Conservation (phyloP, 2,888 invertebrate species). For the Tiliacea citrago region DNA sequence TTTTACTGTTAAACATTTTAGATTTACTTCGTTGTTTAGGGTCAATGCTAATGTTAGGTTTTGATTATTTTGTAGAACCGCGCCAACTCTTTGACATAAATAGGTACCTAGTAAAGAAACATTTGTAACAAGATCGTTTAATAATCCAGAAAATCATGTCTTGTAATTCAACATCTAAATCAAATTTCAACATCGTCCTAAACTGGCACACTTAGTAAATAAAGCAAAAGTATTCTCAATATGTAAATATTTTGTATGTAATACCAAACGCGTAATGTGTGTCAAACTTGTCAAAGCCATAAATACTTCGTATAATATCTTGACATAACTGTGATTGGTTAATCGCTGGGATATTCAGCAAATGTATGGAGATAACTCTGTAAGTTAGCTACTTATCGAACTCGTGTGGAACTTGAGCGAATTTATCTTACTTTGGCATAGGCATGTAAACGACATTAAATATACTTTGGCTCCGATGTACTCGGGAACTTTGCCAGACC, state of each 20-base stretch:
- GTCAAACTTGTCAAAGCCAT: slow-evolving; percentile 61
- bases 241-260: slow-evolving; percentile 55
- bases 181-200: slow-evolving; percentile 15
- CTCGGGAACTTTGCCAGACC: slow-evolving; percentile 53
- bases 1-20: not conserved
- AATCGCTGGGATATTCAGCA: slow-evolving; percentile 66
- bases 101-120: not conserved
- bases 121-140: not conserved
- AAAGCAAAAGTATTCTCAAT: slow-evolving; percentile 44
- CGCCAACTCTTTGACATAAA: slow-evolving; percentile 2
- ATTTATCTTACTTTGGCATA: slow-evolving; percentile 72
- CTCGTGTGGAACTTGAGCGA: slow-evolving; percentile 68
- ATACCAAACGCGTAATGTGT: slow-evolving; percentile 47
- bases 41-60: not conserved
- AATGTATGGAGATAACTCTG: slow-evolving; percentile 69
- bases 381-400: slow-evolving; percentile 73
- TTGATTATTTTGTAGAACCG: slow-evolving; percentile 6
- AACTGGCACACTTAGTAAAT: slow-evolving; percentile 36
- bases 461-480: slow-evolving; percentile 55
- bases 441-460: slow-evolving; percentile 68
- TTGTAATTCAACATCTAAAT: too few species aligned
- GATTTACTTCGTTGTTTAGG: slow-evolving; percentile 1
- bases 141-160: slow-evolving; percentile 21
- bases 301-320: slow-evolving; percentile 60
- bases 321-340: slow-evolving; percentile 65